These are phyloP conservation scores for Spongilla lacustris DNA, from an alignment of 37 sponge, comb jelly and placozoan species.

Conservation along the genomic window DNA sequence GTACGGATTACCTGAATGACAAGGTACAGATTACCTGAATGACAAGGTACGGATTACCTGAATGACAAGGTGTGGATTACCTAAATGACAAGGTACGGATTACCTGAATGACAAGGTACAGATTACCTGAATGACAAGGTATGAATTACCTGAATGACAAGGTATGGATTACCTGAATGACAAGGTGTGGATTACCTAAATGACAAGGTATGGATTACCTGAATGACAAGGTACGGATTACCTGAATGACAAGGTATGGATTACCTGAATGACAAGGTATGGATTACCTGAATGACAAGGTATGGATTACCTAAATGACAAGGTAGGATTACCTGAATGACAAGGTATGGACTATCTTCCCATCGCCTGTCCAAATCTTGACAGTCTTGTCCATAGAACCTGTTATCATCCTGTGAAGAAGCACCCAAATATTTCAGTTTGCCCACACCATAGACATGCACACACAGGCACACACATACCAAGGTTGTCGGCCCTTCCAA, in stretches of 20 bases:
- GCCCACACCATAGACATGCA: neutral
- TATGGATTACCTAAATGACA: neutral
- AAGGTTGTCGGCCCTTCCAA: no score
- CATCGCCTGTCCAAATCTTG: conserved; percentile 82
- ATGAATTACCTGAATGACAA: neutral
- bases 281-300: neutral
- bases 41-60: neutral
- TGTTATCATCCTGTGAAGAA: conserved; percentile 62
- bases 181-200: neutral
- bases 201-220: neutral
- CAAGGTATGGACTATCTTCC: conserved; percentile 53
- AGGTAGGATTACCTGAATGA: conserved; percentile 21
- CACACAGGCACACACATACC: neutral
- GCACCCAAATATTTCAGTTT: neutral
- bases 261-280: neutral
- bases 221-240: neutral
- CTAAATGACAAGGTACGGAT: neutral
- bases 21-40: neutral
- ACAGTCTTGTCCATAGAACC: conserved; percentile 79
- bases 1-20: neutral
- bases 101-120: conserved; percentile 33
- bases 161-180: conserved; percentile 3
- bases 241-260: neutral
- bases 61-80: neutral
- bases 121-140: conserved; percentile 18